Evolutionary conservation across 2,113 vertebrate genomes (phyloP).

Genomic region (Rhinoderma darwinii): DNA sequence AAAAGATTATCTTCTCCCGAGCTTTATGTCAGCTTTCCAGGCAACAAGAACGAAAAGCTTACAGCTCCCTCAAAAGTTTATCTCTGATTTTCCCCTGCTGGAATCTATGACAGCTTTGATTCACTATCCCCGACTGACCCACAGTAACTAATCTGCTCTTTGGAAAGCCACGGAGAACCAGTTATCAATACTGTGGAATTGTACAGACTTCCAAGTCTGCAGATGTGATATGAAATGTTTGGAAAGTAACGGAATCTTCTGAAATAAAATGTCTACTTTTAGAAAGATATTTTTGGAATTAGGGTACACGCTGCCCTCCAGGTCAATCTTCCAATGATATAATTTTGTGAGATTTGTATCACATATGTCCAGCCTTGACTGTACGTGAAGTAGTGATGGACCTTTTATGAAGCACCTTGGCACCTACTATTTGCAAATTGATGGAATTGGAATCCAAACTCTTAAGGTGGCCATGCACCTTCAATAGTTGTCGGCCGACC

Average conservation of each 20-base stretch:
- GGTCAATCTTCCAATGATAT: no score
- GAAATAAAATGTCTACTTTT: background rate
- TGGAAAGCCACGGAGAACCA: conserved; percentile 6
- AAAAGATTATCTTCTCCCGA: conserved; percentile 30
- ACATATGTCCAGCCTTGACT: background rate
- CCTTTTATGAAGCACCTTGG: no score
- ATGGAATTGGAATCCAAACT: no score
- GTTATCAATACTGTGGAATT: conserved; percentile 10
- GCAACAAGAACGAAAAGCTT: conserved; percentile 28
- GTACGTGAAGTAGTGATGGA: background rate
- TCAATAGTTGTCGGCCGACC: no score
- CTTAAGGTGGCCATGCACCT: no score
- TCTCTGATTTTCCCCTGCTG: conserved; percentile 27
- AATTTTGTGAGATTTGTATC: background rate
- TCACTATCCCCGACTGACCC: conserved; percentile 21
- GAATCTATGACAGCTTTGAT: conserved; percentile 21
- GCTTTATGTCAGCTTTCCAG: conserved; percentile 46
- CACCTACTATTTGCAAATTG: no score
- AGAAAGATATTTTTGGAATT: background rate
- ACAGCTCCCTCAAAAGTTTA: conserved; percentile 29
- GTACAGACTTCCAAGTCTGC: background rate
- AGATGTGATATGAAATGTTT: background rate
- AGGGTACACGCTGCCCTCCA: no score
- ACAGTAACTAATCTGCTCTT: conserved; percentile 5
- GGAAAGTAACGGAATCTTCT: background rate